phyloP scores from a whole-genome alignment of 1,140 invertebrate genomes.

The Lucilia cuprina region DNA sequence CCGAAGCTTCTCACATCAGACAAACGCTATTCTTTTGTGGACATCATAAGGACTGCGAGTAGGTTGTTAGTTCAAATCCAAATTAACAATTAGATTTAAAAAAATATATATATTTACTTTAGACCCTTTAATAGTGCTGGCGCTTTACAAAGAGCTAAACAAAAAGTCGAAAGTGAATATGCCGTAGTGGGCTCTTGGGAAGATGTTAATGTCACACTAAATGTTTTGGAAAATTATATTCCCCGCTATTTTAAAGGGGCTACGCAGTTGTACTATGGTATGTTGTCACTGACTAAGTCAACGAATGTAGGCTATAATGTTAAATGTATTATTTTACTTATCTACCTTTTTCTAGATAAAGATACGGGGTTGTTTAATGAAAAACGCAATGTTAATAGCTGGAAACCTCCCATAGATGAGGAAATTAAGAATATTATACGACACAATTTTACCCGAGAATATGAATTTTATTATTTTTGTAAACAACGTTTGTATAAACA shows the following conservation, averaged over 20 bases:
- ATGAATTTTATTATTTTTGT: slow-evolving; percentile 54
- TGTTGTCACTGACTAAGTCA: too few species aligned
- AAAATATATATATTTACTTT: slow-evolving; percentile 45
- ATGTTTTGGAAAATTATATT: slow-evolving; percentile 81
- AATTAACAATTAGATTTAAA: neutral
- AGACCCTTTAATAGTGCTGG: slow-evolving; percentile 84
- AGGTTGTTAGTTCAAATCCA: slow-evolving; percentile 41
- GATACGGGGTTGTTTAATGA: slow-evolving; percentile 37
- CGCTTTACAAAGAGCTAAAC: slow-evolving; percentile 80
- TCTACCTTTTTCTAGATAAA: slow-evolving; percentile 37
- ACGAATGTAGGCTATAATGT: too few species aligned
- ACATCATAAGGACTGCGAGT: slow-evolving; percentile 82
- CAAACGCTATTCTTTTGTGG: slow-evolving; percentile 85
- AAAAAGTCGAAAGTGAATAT: slow-evolving; percentile 82
- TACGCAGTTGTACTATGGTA: slow-evolving; percentile 76
- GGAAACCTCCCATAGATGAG: slow-evolving; percentile 47
- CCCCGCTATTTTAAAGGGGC: slow-evolving; percentile 82
- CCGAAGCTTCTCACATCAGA: slow-evolving; percentile 75
- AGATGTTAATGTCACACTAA: slow-evolving; percentile 81
- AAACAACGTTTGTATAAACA: slow-evolving; percentile 53
- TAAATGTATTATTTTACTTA: too few species aligned
- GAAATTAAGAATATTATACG: slow-evolving; percentile 46
- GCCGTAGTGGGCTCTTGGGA: slow-evolving; percentile 85
- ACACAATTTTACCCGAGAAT: slow-evolving; percentile 49
- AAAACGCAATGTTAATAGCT: slow-evolving; percentile 45